A percentile compares a stretch with the other conserved stretches of the same genome.
Conservation (phyloP, 2,888 invertebrate species). For the Eupithecia insigniata region DNA sequence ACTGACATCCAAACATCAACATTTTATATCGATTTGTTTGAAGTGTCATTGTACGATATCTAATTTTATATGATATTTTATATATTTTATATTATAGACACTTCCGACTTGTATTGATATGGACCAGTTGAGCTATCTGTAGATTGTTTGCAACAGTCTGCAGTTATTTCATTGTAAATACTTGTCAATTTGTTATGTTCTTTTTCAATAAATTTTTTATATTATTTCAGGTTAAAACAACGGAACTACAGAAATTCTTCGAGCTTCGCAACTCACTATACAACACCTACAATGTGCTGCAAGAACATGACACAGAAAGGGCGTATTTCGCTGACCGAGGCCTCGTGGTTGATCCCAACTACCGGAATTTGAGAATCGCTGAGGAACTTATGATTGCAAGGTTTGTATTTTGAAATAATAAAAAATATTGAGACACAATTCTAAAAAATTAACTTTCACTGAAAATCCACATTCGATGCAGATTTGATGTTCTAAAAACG, state of each 20-base stretch:
- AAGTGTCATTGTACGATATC: too few species aligned
- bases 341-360: constrained; percentile 46
- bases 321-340: constrained; percentile 47
- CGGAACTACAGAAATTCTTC: constrained; percentile 51
- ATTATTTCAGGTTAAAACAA: constrained; percentile 46
- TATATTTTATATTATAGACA: too few species aligned
- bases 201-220: too few species aligned
- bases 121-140: too few species aligned
- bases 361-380: constrained; percentile 49
- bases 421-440: background rate
- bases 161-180: too few species aligned
- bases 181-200: too few species aligned
- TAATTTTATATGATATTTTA: too few species aligned
- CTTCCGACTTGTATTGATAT: too few species aligned
- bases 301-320: constrained; percentile 40
- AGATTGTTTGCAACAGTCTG: too few species aligned
- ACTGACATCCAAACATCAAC: background rate
- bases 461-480: background rate
- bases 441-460: background rate
- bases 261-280: constrained; percentile 41
- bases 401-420: constrained; percentile 34
- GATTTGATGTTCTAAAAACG: background rate
- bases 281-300: constrained; percentile 36
- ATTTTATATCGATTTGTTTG: background rate
- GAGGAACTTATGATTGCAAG: constrained; percentile 48